These are phyloP conservation scores for Centropus unirufus DNA, from an alignment of 2,113 vertebrate genomes.

Conservation along the genomic window DNA sequence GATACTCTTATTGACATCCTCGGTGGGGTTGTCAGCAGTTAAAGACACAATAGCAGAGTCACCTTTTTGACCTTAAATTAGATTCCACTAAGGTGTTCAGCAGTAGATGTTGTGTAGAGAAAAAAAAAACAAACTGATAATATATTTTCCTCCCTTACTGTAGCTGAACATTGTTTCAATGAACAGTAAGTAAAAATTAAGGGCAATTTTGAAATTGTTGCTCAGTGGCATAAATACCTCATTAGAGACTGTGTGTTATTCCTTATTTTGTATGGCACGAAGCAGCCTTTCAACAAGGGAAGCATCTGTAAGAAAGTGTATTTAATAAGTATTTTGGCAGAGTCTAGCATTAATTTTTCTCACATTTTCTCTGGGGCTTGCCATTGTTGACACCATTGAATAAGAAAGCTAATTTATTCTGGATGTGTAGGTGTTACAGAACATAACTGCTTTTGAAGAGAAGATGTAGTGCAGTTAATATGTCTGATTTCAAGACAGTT, in stretches of 20 bases:
- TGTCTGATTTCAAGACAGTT: constrained; percentile 66
- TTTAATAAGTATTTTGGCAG: constrained; percentile 41
- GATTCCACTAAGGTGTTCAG: background rate
- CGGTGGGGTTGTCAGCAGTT: background rate
- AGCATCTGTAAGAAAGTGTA: constrained; percentile 40
- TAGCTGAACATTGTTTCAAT: background rate
- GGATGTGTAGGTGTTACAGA: constrained; percentile 66
- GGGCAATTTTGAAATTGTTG: background rate
- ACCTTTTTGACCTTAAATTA: background rate
- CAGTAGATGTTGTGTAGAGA: background rate
- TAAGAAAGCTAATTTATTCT: constrained; percentile 73
- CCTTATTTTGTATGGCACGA: background rate
- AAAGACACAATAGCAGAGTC: background rate
- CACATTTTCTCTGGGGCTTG: constrained; percentile 47
- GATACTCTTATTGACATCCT: background rate
- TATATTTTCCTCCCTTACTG: background rate
- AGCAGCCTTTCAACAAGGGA: background rate
- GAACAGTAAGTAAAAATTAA: background rate
- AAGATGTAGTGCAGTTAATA: constrained; percentile 53
- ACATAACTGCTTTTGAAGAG: constrained; percentile 52
- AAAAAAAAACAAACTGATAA: background rate
- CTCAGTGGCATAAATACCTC: background rate
- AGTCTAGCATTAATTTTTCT: constrained; percentile 42
- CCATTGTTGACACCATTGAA: constrained; percentile 49
- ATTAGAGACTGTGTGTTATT: background rate